These are phyloP conservation scores for Ectemnius continuus DNA, from an alignment of 2,888 invertebrate genomes.

Conservation along the genomic window DNA sequence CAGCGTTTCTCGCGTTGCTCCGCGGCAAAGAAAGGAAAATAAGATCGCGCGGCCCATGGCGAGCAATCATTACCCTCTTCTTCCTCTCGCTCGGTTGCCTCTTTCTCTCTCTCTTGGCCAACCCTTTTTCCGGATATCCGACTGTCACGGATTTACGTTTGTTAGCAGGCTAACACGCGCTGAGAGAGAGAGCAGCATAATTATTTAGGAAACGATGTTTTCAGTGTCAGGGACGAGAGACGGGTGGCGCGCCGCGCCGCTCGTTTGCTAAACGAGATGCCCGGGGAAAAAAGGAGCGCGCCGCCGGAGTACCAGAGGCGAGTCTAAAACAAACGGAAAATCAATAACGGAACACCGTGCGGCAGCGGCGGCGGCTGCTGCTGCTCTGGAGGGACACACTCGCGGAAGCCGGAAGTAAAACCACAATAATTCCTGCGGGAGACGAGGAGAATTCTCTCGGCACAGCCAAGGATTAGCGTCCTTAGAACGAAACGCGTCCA, in stretches of 20 bases:
- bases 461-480: constrained; percentile 43
- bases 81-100: background rate
- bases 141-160: constrained; percentile 25
- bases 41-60: constrained; percentile 7
- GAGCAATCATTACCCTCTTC: constrained; percentile 37
- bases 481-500: constrained; percentile 17
- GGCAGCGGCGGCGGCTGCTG: no score
- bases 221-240: background rate
- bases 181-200: constrained; percentile 17
- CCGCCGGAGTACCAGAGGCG: constrained; percentile 9
- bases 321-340: constrained; percentile 48
- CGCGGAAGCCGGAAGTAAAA: constrained; percentile 34
- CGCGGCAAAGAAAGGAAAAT: background rate
- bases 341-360: constrained; percentile 41
- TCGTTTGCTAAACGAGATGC: constrained; percentile 46
- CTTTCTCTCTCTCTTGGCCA: background rate
- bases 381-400: constrained; percentile 34
- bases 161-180: constrained; percentile 13
- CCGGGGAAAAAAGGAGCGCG: constrained; percentile 10
- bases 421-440: constrained; percentile 37
- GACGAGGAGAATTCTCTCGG: constrained; percentile 17
- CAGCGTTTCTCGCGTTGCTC: background rate
- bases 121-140: background rate
- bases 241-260: constrained; percentile 1
- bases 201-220: constrained; percentile 39